Conservation (phyloP, 2,888 invertebrate species). For the Brachycybe producta region DNA sequence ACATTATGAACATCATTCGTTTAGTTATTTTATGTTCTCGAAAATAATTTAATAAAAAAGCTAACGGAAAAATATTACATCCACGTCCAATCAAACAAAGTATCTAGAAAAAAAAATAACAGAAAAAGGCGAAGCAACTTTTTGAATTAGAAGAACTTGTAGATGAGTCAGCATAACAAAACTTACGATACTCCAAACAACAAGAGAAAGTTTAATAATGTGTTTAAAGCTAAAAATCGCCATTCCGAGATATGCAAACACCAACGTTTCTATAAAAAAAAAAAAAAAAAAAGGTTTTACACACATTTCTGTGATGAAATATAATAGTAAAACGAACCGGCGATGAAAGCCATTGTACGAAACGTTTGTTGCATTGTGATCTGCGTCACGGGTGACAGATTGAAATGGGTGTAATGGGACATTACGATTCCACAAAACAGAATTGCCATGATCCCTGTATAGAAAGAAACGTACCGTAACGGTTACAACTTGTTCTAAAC, state of each 20-base stretch:
- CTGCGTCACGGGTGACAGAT: constrained; percentile 94
- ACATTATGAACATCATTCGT: constrained; percentile 99
- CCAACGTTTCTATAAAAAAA: constrained; percentile 70
- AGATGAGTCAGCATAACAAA: neutral
- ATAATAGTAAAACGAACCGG: constrained; percentile 33
- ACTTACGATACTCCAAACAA: constrained; percentile 77
- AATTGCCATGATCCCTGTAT: constrained; percentile 95
- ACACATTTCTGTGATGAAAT: neutral
- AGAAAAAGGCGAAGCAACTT: neutral
- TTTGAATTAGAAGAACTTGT: neutral
- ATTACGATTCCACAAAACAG: constrained; percentile 97
- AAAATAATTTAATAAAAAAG: constrained; percentile 85
- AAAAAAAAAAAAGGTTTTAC: constrained; percentile 7
- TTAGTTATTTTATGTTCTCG: constrained; percentile 93
- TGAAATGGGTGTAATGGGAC: constrained; percentile 99
- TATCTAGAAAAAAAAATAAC: constrained; percentile 33
- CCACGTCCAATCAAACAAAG: constrained; percentile 86
- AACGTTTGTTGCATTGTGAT: constrained; percentile 99
- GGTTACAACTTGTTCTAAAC: no score
- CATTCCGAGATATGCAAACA: constrained; percentile 92
- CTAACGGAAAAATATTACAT: constrained; percentile 90
- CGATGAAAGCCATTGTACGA: constrained; percentile 91
- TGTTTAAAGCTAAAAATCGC: constrained; percentile 91
- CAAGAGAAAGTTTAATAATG: constrained; percentile 67
- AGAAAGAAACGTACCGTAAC: no score